Conservation (phyloP, 1,140 invertebrate species). For the Chionoecetes opilio region DNA sequence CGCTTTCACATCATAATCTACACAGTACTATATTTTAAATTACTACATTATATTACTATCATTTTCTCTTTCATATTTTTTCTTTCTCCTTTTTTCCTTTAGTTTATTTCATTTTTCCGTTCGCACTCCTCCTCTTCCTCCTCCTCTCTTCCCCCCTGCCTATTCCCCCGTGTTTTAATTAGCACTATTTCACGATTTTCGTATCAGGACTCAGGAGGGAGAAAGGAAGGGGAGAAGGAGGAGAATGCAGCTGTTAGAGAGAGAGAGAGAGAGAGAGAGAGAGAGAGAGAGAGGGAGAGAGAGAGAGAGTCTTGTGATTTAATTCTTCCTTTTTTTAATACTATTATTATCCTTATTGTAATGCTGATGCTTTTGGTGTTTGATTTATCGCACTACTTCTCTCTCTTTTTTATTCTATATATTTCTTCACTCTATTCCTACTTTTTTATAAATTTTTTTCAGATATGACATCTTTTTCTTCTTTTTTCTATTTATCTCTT, state of each 20-base stretch:
- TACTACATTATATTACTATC: neutral
- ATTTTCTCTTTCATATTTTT: neutral
- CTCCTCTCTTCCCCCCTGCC: neutral
- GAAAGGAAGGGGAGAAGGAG: neutral
- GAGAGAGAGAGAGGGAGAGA: slow-evolving; percentile 2
- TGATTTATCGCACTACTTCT: neutral
- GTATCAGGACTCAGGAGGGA: neutral
- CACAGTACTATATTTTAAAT: too few species aligned
- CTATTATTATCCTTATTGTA: neutral
- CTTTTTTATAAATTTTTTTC: too few species aligned
- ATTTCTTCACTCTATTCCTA: neutral
- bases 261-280: slow-evolving; percentile 16
- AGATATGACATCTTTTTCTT: too few species aligned
- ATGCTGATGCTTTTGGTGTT: neutral
- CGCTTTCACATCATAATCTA: too few species aligned
- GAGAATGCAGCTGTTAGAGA: neutral
- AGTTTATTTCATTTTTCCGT: too few species aligned
- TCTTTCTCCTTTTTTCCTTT: neutral
- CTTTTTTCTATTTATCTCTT: too few species aligned
- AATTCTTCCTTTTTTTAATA: too few species aligned
- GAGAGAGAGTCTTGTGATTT: neutral
- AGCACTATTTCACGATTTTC: neutral
- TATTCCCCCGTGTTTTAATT: neutral
- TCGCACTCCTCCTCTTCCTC: neutral
- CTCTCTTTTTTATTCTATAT: neutral